Evolutionary conservation across 1,140 invertebrate genomes (phyloP).

Genomic region (Orussus abietinus): DNA sequence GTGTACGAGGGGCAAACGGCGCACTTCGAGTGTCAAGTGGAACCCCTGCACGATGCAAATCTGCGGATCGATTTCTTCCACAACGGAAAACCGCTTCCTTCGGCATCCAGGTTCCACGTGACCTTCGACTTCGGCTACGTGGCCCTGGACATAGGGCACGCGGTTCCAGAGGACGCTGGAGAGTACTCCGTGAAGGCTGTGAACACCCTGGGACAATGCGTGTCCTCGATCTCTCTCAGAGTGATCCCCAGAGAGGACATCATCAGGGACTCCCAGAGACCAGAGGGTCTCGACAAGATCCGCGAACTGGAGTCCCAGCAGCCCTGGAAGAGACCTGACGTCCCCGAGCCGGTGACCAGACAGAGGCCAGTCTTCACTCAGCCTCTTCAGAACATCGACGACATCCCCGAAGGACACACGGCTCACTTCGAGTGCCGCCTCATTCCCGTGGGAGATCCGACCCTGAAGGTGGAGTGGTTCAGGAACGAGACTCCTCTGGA

Average conservation of each 20-base stretch:
- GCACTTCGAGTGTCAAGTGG: slow-evolving; percentile 88
- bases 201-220: slow-evolving; percentile 83
- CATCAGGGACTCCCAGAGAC: slow-evolving; percentile 90
- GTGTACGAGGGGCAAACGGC: slow-evolving; percentile 82
- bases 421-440: slow-evolving; percentile 94
- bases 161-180: slow-evolving; percentile 90
- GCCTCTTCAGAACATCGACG: slow-evolving; percentile 86
- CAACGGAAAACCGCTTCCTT: slow-evolving; percentile 82
- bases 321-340: slow-evolving; percentile 75
- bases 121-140: slow-evolving; percentile 96
- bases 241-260: slow-evolving; percentile 85
- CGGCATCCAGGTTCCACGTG: slow-evolving; percentile 84
- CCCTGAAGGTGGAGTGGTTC: slow-evolving; percentile 97
- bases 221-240: slow-evolving; percentile 73
- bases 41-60: slow-evolving; percentile 87
- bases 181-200: slow-evolving; percentile 87
- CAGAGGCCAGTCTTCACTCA: slow-evolving; percentile 94
- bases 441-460: slow-evolving; percentile 98
- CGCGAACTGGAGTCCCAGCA: slow-evolving; percentile 81
- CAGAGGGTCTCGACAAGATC: slow-evolving; percentile 93
- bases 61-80: slow-evolving; percentile 88
- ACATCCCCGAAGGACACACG: slow-evolving; percentile 84
- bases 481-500: slow-evolving; percentile 91
- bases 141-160: slow-evolving; percentile 84
- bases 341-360: slow-evolving; percentile 75